Conservation (phyloP, 2,797 vertebrate genomes). For the Liparis tanakae region DNA sequence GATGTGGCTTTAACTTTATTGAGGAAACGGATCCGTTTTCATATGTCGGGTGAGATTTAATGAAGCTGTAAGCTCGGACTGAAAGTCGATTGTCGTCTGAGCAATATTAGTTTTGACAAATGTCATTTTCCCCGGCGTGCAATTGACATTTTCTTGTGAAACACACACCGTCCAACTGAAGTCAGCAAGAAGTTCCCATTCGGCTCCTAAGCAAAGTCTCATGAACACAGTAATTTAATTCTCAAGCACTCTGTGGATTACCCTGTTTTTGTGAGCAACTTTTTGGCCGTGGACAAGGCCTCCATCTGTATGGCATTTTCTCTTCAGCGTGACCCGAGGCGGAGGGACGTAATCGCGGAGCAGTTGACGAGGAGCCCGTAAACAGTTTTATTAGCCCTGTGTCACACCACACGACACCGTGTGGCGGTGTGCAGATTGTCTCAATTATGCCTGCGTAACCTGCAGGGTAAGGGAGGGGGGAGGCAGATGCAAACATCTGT, state of each 20-base stretch:
- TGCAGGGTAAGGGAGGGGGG: background rate
- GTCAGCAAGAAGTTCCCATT: constrained; percentile 6
- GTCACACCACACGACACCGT: constrained; percentile 30
- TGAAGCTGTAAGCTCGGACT: background rate
- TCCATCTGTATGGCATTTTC: constrained; percentile 57
- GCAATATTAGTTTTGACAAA: background rate
- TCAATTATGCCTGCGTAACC: constrained; percentile 10
- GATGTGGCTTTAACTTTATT: background rate
- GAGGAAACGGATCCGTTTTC: background rate
- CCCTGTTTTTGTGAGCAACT: constrained; percentile 32
- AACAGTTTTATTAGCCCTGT: constrained; percentile 57
- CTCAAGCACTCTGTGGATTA: constrained; percentile 31
- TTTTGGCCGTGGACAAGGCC: constrained; percentile 25
- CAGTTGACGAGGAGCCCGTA: constrained; percentile 44
- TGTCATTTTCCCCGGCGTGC: background rate
- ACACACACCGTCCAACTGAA: constrained; percentile 5
- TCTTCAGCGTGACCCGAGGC: constrained; percentile 36
- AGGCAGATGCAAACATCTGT: constrained; percentile 20
- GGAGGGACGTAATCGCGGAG: constrained; percentile 42
- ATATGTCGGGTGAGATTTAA: background rate
- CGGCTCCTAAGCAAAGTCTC: constrained; percentile 33
- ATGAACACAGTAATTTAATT: constrained; percentile 38
- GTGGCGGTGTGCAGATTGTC: constrained; percentile 26
- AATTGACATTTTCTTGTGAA: constrained; percentile 1
- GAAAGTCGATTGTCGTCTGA: background rate